These are phyloP conservation scores for Tyto alba DNA, from an alignment of 2,113 vertebrate species.

Conservation along the genomic window DNA sequence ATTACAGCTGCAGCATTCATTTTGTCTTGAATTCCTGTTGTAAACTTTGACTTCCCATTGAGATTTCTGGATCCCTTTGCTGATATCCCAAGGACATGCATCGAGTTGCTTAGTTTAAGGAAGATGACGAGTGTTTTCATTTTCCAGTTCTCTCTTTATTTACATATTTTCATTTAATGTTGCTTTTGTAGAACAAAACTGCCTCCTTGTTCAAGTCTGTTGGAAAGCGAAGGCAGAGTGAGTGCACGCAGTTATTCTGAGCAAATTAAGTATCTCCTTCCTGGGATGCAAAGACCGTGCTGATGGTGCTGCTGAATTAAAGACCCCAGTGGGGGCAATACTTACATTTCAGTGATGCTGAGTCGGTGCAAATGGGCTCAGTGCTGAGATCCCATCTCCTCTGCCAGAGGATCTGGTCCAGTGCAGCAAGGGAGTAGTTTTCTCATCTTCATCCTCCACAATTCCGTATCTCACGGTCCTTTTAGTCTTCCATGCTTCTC, in stretches of 20 bases:
- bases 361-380: not conserved
- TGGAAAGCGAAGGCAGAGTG: not conserved
- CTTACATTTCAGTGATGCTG: not conserved
- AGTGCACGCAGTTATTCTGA: not conserved
- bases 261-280: slow-evolving; percentile 13
- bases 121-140: not conserved
- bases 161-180: not conserved
- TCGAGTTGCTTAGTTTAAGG: not conserved
- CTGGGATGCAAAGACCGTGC: not conserved
- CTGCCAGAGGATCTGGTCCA: not conserved
- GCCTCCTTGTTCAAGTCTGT: not conserved
- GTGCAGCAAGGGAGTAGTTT: not conserved
- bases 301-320: not conserved
- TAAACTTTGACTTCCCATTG: not conserved
- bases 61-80: slow-evolving; percentile 6
- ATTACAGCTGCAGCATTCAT: not conserved
- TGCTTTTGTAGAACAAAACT: slow-evolving; percentile 26
- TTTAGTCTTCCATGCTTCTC: not conserved
- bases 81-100: not conserved
- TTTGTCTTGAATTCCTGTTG: not conserved
- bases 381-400: fast-evolving
- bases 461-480: not conserved
- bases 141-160: slow-evolving; percentile 7
- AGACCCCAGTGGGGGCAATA: slow-evolving; percentile 7
- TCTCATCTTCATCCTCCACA: not conserved